Conservation (phyloP, 2,888 invertebrate species). For the Agriopis aurantiaria region DNA sequence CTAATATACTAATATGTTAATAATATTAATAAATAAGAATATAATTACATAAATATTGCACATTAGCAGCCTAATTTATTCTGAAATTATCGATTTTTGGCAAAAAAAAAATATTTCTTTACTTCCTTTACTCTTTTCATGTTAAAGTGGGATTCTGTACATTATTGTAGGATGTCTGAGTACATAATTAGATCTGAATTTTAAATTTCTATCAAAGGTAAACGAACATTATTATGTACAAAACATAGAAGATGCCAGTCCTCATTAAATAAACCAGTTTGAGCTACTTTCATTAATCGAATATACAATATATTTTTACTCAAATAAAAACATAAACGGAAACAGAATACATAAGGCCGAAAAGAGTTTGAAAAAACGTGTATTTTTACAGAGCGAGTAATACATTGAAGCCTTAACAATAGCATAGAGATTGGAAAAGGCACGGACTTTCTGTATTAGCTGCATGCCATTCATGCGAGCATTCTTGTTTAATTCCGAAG, state of each 20-base stretch:
- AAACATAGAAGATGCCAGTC: not conserved
- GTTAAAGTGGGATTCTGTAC: no score
- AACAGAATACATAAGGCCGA: slow-evolving; percentile 16
- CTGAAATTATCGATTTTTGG: no score
- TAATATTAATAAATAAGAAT: no score
- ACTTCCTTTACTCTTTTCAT: no score
- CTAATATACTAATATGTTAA: no score
- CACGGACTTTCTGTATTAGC: slow-evolving; percentile 39
- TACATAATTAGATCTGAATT: no score
- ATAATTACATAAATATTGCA: no score
- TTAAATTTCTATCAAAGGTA: no score
- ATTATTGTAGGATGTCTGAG: no score
- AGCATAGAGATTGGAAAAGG: slow-evolving; percentile 45
- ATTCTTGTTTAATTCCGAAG: slow-evolving; percentile 41
- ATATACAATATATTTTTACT: not conserved
- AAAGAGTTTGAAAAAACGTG: slow-evolving; percentile 20
- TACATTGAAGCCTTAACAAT: slow-evolving; percentile 48
- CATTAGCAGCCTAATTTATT: not conserved
- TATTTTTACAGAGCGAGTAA: slow-evolving; percentile 40
- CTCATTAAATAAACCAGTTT: not conserved
- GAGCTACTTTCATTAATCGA: not conserved
- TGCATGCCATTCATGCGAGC: slow-evolving; percentile 41
- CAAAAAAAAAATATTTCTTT: no score
- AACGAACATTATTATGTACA: not conserved
- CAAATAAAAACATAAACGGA: not conserved